Evolutionary conservation across 2,888 invertebrate genomes (phyloP), one percentile per base, ranked within the genome.

Genomic region (Andricus quercusramuli): DNA sequence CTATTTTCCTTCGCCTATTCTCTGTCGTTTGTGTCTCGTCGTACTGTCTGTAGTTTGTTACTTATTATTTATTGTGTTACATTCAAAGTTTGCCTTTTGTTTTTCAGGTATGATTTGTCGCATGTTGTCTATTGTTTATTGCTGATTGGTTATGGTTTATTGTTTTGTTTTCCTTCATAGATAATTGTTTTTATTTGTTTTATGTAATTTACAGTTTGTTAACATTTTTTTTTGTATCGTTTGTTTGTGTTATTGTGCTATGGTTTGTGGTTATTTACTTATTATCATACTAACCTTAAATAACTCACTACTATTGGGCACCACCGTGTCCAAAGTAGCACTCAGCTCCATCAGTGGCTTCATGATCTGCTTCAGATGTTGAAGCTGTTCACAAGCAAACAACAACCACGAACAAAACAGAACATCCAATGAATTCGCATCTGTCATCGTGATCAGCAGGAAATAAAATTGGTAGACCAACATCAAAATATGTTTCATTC

Each of bases 291-390:
- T 47, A 76, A 91, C 92, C 88, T 93, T 93, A 85, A 94, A 94
- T 29, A 94, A 87, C 79, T 93, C 93, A 17, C 93, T 87, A 88
- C 94, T 91, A 92, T 95, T 89, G 85, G 89, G 94, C 85, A 94
- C 94, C 86, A 96, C 96, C 0, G 97, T 97, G 88, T 97, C 97
- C 87, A 97, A 90, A 0, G 97, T 95, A 0, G 97, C 97, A 37
- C 97, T 97, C 4, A 97, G 94, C 89, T 97, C 97, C 96, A 97
- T 97, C 78, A 97, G 93, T 0, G 97, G 97, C 85, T 97, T 97
- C 96, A 97, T 96, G 83, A 97, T 97, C 70, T 96, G 96, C 90
- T 97, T 97, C 62, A 97, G 93, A 91, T 97, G 97, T 90, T 96
- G 96, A 80, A 97, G 93, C 90, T 97, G 97, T 87, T 97, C 97